Conservation (phyloP, 2,113 vertebrate genomes). For the Osmerus eperlanus region DNA sequence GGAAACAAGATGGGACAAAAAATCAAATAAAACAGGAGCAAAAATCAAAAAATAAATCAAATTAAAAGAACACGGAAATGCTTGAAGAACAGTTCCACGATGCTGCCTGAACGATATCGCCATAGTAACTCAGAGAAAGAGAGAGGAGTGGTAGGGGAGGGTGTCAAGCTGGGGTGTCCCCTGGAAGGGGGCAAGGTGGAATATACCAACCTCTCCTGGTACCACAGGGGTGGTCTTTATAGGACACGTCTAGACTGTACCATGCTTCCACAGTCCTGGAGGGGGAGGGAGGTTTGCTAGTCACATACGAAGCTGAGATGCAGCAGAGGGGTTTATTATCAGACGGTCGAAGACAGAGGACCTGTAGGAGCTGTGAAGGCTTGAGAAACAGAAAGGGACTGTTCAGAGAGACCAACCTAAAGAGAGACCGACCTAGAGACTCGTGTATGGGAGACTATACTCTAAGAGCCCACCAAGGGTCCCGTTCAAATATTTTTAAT, state of each 20-base stretch:
- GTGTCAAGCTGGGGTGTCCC: slow-evolving; percentile 7
- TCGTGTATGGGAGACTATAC: too few relatives aligned
- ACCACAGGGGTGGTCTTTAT: background rate
- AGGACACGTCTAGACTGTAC: slow-evolving; percentile 23
- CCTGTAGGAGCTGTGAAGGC: background rate
- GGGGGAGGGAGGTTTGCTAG: slow-evolving; percentile 4
- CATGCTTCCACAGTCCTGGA: slow-evolving; percentile 40
- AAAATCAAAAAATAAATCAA: too few relatives aligned
- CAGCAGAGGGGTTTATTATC: background rate
- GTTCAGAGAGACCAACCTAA: background rate
- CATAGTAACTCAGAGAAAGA: slow-evolving; percentile 31
- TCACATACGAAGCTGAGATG: slow-evolving; percentile 19
- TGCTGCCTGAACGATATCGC: slow-evolving; percentile 30
- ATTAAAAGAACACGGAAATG: slow-evolving; percentile 26
- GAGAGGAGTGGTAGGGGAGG: slow-evolving; percentile 18
- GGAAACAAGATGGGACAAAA: slow-evolving; percentile 24
- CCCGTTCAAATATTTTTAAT: too few relatives aligned
- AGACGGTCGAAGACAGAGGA: too few relatives aligned
- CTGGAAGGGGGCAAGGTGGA: slow-evolving; percentile 17
- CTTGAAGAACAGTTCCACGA: slow-evolving; percentile 7
- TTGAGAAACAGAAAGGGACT: slow-evolving; percentile 14
- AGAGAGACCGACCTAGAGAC: background rate
- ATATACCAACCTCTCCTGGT: background rate
- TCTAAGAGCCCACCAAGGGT: too few relatives aligned
- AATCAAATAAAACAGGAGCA: slow-evolving; percentile 13